phyloP scores from a whole-genome alignment of 2,113 vertebrate genomes.

The Thalassarche chlororhynchos region DNA sequence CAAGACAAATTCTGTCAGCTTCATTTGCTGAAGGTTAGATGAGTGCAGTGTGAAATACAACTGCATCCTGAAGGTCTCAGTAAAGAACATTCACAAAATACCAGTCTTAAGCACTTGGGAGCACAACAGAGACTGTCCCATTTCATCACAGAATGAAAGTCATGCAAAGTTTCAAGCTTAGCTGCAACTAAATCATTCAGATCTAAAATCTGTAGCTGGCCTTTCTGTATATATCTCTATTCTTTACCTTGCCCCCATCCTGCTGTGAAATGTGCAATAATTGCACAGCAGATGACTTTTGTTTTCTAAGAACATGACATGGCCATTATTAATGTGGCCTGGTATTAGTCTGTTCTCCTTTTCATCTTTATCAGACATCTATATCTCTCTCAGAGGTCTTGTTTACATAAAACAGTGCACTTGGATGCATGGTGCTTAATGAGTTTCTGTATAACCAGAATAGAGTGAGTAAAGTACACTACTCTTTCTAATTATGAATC shows the following conservation, averaged over 20 bases:
- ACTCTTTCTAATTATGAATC: constrained; percentile 70
- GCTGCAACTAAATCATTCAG: neutral
- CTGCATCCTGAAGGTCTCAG: neutral
- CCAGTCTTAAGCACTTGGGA: neutral
- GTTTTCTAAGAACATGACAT: constrained; percentile 65
- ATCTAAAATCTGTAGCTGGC: neutral
- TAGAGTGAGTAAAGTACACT: constrained; percentile 32
- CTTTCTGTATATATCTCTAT: neutral
- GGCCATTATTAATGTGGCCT: constrained; percentile 74
- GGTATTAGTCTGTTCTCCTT: constrained; percentile 68
- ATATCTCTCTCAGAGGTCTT: constrained; percentile 76
- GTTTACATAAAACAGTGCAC: constrained; percentile 79
- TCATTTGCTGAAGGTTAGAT: neutral
- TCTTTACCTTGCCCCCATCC: constrained; percentile 5
- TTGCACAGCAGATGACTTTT: constrained; percentile 50
- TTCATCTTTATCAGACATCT: constrained; percentile 80
- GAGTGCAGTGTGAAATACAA: neutral
- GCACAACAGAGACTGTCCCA: neutral
- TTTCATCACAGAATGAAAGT: neutral
- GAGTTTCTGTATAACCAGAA: constrained; percentile 71
- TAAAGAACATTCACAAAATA: neutral
- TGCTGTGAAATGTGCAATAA: constrained; percentile 57
- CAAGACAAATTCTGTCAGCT: neutral
- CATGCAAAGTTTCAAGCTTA: neutral
- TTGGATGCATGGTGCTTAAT: constrained; percentile 65